phyloP scores from a whole-genome alignment of 2,797 vertebrate genomes.

The Triplophysa bombifrons region DNA sequence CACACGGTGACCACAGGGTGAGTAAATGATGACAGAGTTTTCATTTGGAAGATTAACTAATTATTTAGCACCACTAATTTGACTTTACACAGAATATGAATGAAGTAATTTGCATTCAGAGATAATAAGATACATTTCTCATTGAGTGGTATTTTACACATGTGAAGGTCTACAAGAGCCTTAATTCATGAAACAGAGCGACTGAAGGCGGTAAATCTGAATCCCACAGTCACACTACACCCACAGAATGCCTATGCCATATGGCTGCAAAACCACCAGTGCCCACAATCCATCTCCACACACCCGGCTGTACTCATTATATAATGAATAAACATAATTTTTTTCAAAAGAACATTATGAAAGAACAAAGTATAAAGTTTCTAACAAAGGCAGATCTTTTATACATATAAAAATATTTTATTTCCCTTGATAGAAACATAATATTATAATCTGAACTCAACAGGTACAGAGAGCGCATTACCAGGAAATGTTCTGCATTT shows the following conservation, averaged over 20 bases:
- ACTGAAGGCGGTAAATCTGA: conserved; percentile 6
- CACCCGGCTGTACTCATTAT: background rate
- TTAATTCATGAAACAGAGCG: conserved; percentile 37
- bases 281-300: conserved; percentile 18
- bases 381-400: background rate
- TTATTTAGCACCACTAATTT: too few relatives aligned
- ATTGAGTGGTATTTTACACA: conserved; percentile 4
- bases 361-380: background rate
- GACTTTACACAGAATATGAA: too few relatives aligned
- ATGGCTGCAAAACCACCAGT: conserved; percentile 16
- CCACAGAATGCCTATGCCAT: conserved; percentile 22
- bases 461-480: background rate
- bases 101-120: too few relatives aligned
- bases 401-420: conserved; percentile 43
- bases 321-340: background rate
- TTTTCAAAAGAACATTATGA: background rate
- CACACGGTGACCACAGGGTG: too few relatives aligned
- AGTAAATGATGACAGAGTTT: too few relatives aligned
- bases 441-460: background rate
- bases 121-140: background rate
- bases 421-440: conserved; percentile 20
- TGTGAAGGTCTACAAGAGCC: conserved; percentile 8
- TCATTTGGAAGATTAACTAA: too few relatives aligned
- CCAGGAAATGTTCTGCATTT: background rate
- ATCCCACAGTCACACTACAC: conserved; percentile 33